Percentiles rank a stretch among this genome's conserved stretches.
These are phyloP conservation scores for Drosophila orena DNA, from an alignment of 1,140 invertebrate species.

Conservation along the genomic window DNA sequence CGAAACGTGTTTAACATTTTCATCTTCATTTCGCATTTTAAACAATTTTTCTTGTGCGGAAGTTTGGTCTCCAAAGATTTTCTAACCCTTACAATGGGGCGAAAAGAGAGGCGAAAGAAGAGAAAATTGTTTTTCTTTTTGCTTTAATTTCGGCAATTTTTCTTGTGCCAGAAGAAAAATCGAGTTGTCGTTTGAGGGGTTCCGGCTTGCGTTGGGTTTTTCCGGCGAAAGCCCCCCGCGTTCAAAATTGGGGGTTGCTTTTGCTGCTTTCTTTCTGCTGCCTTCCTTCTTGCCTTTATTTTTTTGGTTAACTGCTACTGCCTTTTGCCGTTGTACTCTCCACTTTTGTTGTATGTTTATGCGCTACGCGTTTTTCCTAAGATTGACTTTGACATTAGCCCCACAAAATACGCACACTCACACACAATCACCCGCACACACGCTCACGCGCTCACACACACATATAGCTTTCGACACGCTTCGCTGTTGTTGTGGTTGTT, in stretches of 20 bases:
- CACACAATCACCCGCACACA: neutral
- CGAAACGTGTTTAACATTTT: constrained; percentile 77
- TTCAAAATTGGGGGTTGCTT: constrained; percentile 70
- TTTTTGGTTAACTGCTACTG: constrained; percentile 47
- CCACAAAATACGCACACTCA: constrained; percentile 53
- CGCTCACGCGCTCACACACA: constrained; percentile 14
- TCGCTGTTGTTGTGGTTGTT: constrained; percentile 20
- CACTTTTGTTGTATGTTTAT: constrained; percentile 76
- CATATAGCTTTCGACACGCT: constrained; percentile 70
- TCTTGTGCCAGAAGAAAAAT: constrained; percentile 80
- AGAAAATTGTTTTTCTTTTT: constrained; percentile 82
- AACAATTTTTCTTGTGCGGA: constrained; percentile 72
- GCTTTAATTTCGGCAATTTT: constrained; percentile 82
- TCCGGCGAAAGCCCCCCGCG: constrained; percentile 40
- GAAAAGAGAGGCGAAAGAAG: constrained; percentile 21
- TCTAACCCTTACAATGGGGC: constrained; percentile 60
- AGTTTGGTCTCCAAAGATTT: constrained; percentile 61
- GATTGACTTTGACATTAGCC: constrained; percentile 83
- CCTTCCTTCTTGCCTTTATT: constrained; percentile 22
- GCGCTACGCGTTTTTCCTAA: constrained; percentile 82
- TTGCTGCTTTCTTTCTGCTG: constrained; percentile 40
- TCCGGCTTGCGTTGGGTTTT: constrained; percentile 51
- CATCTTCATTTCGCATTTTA: constrained; percentile 68
- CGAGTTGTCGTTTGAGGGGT: constrained; percentile 73
- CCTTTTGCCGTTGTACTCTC: constrained; percentile 59